Evolutionary conservation across 2,797 vertebrate genomes (phyloP).

Genomic region (Pteropus rufus): DNA sequence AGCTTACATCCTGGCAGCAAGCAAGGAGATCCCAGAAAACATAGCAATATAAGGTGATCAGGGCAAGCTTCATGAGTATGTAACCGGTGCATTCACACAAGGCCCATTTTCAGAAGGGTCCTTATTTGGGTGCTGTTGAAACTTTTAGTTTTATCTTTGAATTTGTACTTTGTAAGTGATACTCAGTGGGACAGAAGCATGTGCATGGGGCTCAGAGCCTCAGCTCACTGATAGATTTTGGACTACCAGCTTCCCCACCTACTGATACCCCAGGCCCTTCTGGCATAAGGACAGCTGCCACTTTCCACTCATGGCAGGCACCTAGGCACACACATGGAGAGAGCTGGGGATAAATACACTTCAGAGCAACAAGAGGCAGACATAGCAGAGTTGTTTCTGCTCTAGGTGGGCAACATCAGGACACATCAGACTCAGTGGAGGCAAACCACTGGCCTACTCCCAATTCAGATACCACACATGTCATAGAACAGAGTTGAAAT

Average conservation of each 20-base stretch:
- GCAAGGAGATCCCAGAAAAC: too few relatives aligned
- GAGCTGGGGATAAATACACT: not conserved
- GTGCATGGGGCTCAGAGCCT: not conserved
- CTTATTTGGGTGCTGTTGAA: not conserved
- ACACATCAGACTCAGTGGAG: too few relatives aligned
- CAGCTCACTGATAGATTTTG: not conserved
- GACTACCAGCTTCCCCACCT: too few relatives aligned
- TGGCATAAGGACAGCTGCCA: not conserved
- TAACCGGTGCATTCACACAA: not conserved
- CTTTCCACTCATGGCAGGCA: accelerated
- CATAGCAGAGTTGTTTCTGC: accelerated
- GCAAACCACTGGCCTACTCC: not conserved
- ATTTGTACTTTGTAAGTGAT: not conserved
- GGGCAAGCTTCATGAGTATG: not conserved
- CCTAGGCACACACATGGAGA: accelerated
- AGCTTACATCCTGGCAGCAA: not conserved
- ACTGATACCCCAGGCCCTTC: not conserved
- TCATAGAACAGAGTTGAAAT: not conserved
- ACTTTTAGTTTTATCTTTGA: not conserved
- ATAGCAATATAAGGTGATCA: not conserved
- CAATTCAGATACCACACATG: not conserved
- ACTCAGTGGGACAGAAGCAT: not conserved
- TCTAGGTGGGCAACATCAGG: not conserved
- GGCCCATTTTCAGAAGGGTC: not conserved
- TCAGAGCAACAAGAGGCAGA: not conserved